Evolutionary conservation across 2,113 vertebrate genomes (phyloP).

Genomic region (Sakesphorus luctuosus): DNA sequence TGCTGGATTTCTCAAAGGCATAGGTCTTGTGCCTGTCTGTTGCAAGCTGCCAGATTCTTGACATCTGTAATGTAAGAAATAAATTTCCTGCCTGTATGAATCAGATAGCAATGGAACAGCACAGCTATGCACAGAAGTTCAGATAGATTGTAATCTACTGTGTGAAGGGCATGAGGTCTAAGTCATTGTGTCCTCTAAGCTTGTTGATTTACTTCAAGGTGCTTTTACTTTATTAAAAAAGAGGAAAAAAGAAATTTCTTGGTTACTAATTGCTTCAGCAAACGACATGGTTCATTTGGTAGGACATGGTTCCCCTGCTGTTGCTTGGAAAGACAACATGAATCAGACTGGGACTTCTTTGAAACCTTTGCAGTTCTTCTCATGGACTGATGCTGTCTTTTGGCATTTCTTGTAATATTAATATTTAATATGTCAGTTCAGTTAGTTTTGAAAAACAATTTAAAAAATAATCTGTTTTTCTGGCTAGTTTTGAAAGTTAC

Average conservation of each 20-base stretch:
- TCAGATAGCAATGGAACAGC: not conserved
- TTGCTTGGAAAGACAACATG: not conserved
- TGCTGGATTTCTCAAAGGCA: not conserved
- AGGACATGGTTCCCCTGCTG: not conserved
- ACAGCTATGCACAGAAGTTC: not conserved
- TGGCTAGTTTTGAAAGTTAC: not conserved
- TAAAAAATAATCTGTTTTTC: not conserved
- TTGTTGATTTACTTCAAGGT: not conserved
- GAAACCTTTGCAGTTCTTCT: not conserved
- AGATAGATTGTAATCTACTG: not conserved
- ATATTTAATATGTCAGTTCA: not conserved
- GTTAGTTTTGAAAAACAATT: not conserved
- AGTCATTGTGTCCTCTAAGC: not conserved
- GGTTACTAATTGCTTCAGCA: not conserved
- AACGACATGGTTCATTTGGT: not conserved
- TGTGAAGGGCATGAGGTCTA: not conserved
- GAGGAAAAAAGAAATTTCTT: not conserved
- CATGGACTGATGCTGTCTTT: not conserved
- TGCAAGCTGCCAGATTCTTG: not conserved
- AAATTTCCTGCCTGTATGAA: not conserved
- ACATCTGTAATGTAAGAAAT: not conserved
- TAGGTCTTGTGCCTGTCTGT: not conserved
- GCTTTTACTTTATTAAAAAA: not conserved
- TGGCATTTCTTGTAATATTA: not conserved
- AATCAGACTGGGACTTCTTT: not conserved